Evolutionary conservation across 1,140 invertebrate species (phyloP).

Genomic region (Ostrea denselamellosa): DNA sequence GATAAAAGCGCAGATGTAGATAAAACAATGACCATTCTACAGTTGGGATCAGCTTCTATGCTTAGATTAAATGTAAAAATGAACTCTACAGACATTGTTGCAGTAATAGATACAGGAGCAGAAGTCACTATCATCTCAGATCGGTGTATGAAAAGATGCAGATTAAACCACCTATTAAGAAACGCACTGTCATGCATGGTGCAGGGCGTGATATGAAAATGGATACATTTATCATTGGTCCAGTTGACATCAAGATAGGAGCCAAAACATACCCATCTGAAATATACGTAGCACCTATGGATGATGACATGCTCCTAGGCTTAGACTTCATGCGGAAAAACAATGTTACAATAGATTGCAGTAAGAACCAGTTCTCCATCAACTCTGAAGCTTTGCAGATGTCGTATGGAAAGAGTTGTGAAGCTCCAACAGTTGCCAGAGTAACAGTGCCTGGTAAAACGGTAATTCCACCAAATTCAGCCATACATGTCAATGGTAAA

Average conservation of each 20-base stretch:
- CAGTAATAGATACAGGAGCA: slow-evolving; percentile 45
- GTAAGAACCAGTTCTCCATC: neutral
- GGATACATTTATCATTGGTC: slow-evolving; percentile 1
- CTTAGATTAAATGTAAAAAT: too few relatives aligned
- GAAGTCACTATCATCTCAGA: slow-evolving; percentile 24
- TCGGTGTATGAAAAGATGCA: slow-evolving; percentile 25
- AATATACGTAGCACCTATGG: slow-evolving; percentile 42
- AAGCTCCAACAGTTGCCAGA: too few relatives aligned
- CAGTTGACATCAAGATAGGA: neutral
- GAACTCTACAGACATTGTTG: slow-evolving; percentile 11
- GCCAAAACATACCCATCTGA: slow-evolving; percentile 5
- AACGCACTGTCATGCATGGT: neutral
- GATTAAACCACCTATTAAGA: neutral
- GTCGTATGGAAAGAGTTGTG: neutral
- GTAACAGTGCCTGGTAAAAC: neutral
- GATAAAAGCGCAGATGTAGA: too few relatives aligned
- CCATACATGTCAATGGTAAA: neutral
- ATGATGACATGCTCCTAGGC: slow-evolving; percentile 39
- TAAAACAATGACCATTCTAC: too few relatives aligned
- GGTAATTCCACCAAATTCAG: neutral
- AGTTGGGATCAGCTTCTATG: too few relatives aligned
- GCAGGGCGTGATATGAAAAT: slow-evolving; percentile 32
- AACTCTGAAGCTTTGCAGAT: neutral
- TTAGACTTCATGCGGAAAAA: too few relatives aligned
- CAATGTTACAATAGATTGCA: neutral